These are phyloP conservation scores for Imbricaverruca yamaguchii DNA, from an alignment of 2,888 invertebrate species.

Conservation along the genomic window DNA sequence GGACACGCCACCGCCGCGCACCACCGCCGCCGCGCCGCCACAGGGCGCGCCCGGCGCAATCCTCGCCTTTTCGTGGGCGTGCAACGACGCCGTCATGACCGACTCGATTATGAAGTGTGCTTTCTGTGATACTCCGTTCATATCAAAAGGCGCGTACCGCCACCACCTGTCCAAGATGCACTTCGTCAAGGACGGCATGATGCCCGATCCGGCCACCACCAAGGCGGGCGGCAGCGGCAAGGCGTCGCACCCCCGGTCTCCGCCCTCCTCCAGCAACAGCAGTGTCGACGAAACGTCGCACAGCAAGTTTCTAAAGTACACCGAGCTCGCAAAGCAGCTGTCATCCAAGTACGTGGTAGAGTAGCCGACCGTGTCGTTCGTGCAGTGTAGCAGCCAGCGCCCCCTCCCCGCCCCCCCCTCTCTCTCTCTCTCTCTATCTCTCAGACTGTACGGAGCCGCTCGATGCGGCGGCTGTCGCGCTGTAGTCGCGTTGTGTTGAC, in stretches of 20 bases:
- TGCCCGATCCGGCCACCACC: constrained; percentile 55
- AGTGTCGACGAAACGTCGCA: constrained; percentile 75
- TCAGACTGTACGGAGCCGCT: no score
- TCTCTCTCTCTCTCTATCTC: background rate
- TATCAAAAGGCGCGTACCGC: constrained; percentile 92
- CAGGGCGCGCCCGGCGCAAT: constrained; percentile 60
- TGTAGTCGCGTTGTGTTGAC: background rate
- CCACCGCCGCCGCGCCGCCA: constrained; percentile 43
- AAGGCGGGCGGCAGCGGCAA: constrained; percentile 37
- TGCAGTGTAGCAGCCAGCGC: background rate
- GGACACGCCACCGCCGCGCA: constrained; percentile 50
- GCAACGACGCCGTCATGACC: constrained; percentile 82
- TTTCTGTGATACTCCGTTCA: constrained; percentile 90
- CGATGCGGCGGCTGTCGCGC: no score
- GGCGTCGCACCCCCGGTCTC: constrained; percentile 23
- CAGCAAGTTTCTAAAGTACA: constrained; percentile 96
- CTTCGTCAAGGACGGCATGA: constrained; percentile 84
- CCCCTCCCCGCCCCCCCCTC: no score
- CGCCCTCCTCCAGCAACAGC: constrained; percentile 36
- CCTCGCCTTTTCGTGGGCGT: constrained; percentile 87
- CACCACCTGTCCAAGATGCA: constrained; percentile 94
- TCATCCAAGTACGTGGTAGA: constrained; percentile 45
- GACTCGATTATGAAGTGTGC: constrained; percentile 91
- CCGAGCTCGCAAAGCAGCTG: constrained; percentile 95
- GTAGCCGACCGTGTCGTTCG: background rate